Percentiles rank a stretch among this genome's conserved stretches.
Conservation (phyloP, 2,113 vertebrate genomes). For the Spheniscus mendiculus region DNA sequence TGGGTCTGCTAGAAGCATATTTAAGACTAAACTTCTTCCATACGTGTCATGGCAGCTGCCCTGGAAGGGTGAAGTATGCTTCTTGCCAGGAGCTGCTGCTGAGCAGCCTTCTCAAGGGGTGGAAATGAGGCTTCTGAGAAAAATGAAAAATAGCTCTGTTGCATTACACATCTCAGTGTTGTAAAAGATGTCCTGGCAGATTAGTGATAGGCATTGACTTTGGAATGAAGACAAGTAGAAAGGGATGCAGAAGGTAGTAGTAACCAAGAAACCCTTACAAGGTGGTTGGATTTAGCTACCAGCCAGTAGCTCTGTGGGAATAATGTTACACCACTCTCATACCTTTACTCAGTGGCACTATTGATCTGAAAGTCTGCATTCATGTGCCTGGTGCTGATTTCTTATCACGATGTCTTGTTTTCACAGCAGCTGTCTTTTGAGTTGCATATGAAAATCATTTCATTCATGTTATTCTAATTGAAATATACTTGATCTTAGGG, state of each 20-base stretch:
- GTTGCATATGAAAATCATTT: not conserved
- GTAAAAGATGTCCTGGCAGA: not conserved
- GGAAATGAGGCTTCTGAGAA: not conserved
- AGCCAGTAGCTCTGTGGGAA: not conserved
- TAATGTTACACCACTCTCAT: not conserved
- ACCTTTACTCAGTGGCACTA: not conserved
- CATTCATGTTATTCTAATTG: not conserved
- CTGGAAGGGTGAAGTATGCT: not conserved
- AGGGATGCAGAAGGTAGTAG: not conserved
- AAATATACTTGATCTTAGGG: not conserved
- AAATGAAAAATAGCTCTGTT: not conserved
- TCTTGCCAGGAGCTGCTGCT: not conserved
- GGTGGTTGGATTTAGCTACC: not conserved
- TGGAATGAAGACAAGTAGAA: not conserved
- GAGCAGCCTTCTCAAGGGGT: not conserved
- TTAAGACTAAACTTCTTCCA: not conserved
- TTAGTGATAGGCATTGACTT: not conserved
- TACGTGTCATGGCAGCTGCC: not conserved
- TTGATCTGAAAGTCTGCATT: not conserved
- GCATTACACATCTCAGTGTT: not conserved
- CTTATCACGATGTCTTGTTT: not conserved
- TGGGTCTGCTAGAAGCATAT: not conserved
- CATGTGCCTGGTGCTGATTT: not conserved
- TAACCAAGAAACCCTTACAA: rapidly evolving
- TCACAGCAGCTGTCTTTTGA: not conserved